phyloP scores from a whole-genome alignment of 1,140 invertebrate genomes.

The Lepidurus couesii region DNA sequence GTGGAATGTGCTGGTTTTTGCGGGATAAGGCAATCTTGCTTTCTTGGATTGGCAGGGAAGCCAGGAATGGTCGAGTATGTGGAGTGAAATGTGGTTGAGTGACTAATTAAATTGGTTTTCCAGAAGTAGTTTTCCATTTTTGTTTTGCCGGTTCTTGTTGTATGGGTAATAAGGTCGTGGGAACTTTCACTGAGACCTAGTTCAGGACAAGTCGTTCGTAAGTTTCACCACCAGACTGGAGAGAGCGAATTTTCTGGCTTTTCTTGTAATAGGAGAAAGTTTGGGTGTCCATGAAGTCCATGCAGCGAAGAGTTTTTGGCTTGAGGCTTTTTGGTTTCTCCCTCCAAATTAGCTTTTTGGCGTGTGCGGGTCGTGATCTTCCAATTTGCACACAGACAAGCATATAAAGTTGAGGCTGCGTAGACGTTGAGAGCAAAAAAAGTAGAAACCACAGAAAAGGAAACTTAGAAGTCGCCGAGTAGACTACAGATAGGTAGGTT shows the following conservation, averaged over 20 bases:
- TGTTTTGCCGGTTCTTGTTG: not conserved
- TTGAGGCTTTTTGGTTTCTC: not conserved
- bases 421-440: no score
- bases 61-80: not conserved
- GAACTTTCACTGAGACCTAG: constrained; percentile 5
- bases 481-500: no score
- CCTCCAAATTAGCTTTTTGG: not conserved
- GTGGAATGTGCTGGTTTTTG: no score
- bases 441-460: no score
- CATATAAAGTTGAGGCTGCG: no score
- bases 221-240: constrained; percentile 13
- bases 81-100: not conserved
- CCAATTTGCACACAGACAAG: no score
- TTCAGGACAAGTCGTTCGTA: not conserved
- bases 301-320: no score
- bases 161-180: not conserved
- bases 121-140: not conserved
- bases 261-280: constrained; percentile 2
- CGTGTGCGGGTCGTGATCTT: not conserved
- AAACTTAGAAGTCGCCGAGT: no score
- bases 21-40: not conserved
- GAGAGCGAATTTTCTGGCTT: not conserved
- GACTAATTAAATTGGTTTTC: not conserved
- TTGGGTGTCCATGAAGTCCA: not conserved
- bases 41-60: not conserved